Base-by-base conservation (phyloP, 1,140 invertebrate genomes). In the Chlorops oryzae region DNA sequence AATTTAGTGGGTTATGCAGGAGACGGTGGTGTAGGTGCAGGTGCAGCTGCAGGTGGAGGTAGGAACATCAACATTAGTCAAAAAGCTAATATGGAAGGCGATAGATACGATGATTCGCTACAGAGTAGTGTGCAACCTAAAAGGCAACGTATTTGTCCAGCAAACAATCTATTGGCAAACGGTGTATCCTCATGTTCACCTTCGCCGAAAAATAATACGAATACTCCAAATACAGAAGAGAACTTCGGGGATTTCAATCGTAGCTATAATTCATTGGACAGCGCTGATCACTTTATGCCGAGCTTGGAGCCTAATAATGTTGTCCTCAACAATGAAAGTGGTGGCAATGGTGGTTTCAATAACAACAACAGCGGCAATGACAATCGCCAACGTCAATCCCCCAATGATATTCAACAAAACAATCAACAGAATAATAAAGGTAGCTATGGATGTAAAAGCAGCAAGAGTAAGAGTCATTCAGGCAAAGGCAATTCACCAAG, bases 81-180 rank as follows among this genome's bases (percentile, higher is more conserved):
- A 50, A 57, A 65, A 10, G 62, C 47, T 44, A 67, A 64, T 50
- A 56, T 63, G 7, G 67, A 70, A 47, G 25, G 28, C n/a, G 51
- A 52, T 42, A 18, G 35, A 22, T 70, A 73, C 22, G 81, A 83
- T 56, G 83, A 82, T 25, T 70, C 85, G 10, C 80, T 81, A 20
- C 59, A 58, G 12, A 59, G 57, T 51, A 57, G 59, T 12, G 61
- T 58, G 23, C 58, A 61, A 52, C 79, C 81, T 21, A 92, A 92
- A 76, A 85, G 83, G 67, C 84, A 81, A 63, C 81, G 89, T 56
- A 88, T 92, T 63, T 88, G 88, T 25, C 88, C 41, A 13, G 49
- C 40, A 41, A 20, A 47, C 12, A 34, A 50, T 24, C 27, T 24
- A 21, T 43, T 53, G 27, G 54, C 65, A 24, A 20, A 17, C 25